Evolutionary conservation across 2,113 vertebrate genomes (phyloP).

Genomic region (Solea senegalensis): DNA sequence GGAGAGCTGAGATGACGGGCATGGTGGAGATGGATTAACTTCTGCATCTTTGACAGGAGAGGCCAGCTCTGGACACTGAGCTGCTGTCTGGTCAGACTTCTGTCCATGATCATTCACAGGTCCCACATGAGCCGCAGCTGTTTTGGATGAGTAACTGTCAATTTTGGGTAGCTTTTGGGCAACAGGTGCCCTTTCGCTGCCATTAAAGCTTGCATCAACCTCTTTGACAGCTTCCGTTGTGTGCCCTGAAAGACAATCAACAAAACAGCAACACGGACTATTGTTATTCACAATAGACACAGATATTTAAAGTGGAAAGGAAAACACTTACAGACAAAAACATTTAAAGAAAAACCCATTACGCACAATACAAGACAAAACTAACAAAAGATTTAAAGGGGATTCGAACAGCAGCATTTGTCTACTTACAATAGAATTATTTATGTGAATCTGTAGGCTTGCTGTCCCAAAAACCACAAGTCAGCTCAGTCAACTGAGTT

Average conservation of each 20-base stretch:
- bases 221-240: slow-evolving; percentile 72
- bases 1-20: slow-evolving; percentile 50
- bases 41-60: slow-evolving; percentile 55
- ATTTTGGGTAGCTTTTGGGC: slow-evolving; percentile 55
- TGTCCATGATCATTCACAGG: slow-evolving; percentile 60
- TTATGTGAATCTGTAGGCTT: no score
- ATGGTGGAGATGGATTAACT: slow-evolving; percentile 39
- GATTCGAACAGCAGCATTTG: not conserved
- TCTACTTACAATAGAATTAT: not conserved
- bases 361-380: not conserved
- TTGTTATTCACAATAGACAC: not conserved
- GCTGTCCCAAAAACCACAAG: no score
- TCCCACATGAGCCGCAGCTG: slow-evolving; percentile 41
- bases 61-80: slow-evolving; percentile 56
- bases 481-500: no score
- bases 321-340: not conserved
- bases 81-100: slow-evolving; percentile 52
- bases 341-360: not conserved
- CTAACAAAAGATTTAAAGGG: not conserved
- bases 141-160: slow-evolving; percentile 62
- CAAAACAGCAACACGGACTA: not conserved
- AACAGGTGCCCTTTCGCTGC: slow-evolving; percentile 61
- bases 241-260: slow-evolving; percentile 54
- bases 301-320: no score
- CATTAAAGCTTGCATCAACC: slow-evolving; percentile 67